Evolutionary conservation across 92 coral and sea anemone species (phyloP), one percentile per base, ranked within the genome.

Genomic region (Epizoanthus rinbou): DNA sequence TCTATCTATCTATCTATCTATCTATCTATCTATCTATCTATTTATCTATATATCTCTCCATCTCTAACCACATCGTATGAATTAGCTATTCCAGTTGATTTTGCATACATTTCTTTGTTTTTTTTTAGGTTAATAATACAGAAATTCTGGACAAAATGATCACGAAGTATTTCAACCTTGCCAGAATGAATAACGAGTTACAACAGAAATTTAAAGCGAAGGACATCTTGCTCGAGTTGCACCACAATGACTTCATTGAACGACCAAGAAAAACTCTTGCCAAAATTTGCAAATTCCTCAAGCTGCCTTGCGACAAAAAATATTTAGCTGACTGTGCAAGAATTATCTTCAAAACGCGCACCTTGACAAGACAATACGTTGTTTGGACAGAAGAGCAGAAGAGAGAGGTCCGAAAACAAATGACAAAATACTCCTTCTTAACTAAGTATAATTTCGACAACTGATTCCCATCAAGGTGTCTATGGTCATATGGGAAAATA

Each of bases 301-400:
- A 75, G 45, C 72, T 83, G 58, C 70, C 50, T 24, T 83, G 86
- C 80, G 45, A 21, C 62, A 73, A 83, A 35, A 73, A 73, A 35
- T 83, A 83, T 37, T 56, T 72, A 56, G 86, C 73, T 18, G 86
- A 83, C 74, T 83, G 86, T 16, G 81, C 80, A 16, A 83, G 57
- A 7, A 83, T 83, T 37, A 31, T 83, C 19, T 83, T 71, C 37
- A 83, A 57, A 52, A 53, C 57, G 63, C 80, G 71, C 21, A 69
- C 79, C 13, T 3, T 71, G 80, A 83, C 86, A 14, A 72, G 86
- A 73, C 21, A 83, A n/a, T 57, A 83, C 14, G 81, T 83, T 14
- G 64, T 83, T 28, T 83, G 86, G 86, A 39, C 59, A 6, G 80
- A 83, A 23, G 41, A 24, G 24, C 86, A 83, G 54, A 83, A 59